Evolutionary conservation across 2,797 vertebrate species (phyloP).

Genomic region (Merluccius polli): DNA sequence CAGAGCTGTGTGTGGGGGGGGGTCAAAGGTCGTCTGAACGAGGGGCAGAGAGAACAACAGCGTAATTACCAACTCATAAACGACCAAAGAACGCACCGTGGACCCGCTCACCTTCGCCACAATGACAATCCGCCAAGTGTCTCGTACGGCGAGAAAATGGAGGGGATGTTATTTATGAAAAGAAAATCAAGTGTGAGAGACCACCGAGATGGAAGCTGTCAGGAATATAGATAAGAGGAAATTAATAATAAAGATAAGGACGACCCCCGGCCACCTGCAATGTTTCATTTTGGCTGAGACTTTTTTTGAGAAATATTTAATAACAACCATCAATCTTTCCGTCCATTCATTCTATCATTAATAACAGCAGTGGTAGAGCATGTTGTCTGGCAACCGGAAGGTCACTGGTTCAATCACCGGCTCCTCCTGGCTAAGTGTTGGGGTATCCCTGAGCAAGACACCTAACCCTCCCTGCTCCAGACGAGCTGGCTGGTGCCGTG

Average conservation of each 20-base stretch:
- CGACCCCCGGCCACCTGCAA: too few relatives aligned
- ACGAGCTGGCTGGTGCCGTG: too few relatives aligned
- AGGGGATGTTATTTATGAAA: neutral
- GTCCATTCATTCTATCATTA: too few relatives aligned
- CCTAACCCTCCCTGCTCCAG: too few relatives aligned
- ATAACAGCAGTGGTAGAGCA: too few relatives aligned
- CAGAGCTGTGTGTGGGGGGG: constrained; percentile 17
- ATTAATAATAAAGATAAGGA: neutral
- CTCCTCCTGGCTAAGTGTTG: too few relatives aligned
- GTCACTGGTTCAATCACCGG: too few relatives aligned
- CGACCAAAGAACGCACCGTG: neutral
- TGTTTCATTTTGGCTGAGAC: too few relatives aligned
- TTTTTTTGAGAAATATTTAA: too few relatives aligned
- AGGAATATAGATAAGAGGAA: neutral
- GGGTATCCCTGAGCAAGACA: too few relatives aligned
- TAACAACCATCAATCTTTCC: too few relatives aligned
- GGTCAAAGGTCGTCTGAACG: constrained; percentile 58
- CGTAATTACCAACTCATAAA: neutral
- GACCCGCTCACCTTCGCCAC: neutral
- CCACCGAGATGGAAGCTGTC: neutral
- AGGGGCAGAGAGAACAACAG: neutral
- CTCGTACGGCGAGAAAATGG: neutral
- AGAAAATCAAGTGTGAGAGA: neutral
- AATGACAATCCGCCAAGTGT: neutral
- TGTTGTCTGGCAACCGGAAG: too few relatives aligned